Percentiles rank a stretch among this genome's conserved stretches.
Conservation (phyloP, 1,140 invertebrate species). For the Trissolcus basalis region DNA sequence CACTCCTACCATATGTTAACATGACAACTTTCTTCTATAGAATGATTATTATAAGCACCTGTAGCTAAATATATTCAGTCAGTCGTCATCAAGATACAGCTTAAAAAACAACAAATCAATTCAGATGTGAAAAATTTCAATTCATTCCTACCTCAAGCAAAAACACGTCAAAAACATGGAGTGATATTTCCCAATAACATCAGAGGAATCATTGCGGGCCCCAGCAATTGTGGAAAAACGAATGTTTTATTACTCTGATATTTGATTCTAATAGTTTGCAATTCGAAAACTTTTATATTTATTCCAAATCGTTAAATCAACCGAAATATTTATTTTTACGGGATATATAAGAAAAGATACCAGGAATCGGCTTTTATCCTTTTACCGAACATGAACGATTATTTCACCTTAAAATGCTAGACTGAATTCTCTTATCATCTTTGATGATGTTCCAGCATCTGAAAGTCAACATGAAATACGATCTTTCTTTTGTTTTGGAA, state of each 20-base stretch:
- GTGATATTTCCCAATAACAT: too few species aligned
- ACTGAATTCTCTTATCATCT: conserved; percentile 61
- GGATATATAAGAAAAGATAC: conserved; percentile 11
- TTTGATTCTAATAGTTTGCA: conserved; percentile 61
- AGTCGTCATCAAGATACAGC: background rate
- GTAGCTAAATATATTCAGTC: background rate
- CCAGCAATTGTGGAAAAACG: conserved; percentile 67
- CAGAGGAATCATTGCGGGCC: too few species aligned
- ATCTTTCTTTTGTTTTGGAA: too few species aligned
- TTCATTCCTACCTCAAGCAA: background rate
- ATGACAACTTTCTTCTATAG: conserved; percentile 3
- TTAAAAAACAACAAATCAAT: background rate
- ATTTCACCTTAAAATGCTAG: conserved; percentile 44
- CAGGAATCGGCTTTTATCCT: background rate
- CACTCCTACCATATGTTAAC: conserved; percentile 24
- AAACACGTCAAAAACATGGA: background rate
- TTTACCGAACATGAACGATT: conserved; percentile 54
- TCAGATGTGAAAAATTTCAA: conserved; percentile 8
- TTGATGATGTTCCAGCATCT: too few species aligned
- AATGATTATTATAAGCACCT: background rate
- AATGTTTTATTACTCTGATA: conserved; percentile 65
- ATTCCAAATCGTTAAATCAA: conserved; percentile 66
- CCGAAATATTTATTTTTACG: conserved; percentile 61
- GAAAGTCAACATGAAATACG: too few species aligned
- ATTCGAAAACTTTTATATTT: conserved; percentile 69